A percentile compares a stretch with the other conserved stretches of the same genome.
Evolutionary conservation across 2,797 vertebrate species (phyloP).

Genomic region (Hapalemur alaotrensis): DNA sequence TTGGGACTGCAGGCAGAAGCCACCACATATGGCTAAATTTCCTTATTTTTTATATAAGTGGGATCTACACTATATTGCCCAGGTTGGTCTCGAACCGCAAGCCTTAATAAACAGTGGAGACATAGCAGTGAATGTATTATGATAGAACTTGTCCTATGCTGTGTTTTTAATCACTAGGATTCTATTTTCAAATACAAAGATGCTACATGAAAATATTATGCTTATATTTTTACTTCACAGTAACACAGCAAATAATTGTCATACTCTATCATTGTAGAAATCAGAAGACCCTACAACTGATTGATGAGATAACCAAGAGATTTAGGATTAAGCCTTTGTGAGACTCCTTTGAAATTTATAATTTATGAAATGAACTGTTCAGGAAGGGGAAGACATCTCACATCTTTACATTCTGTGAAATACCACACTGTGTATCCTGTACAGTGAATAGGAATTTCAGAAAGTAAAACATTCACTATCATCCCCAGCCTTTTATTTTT

Average conservation of each 20-base stretch:
- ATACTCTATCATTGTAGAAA: background rate
- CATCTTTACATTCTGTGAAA: background rate
- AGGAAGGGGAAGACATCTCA: background rate
- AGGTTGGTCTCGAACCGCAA: no score
- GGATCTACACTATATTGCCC: no score
- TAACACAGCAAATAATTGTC: background rate
- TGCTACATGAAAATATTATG: background rate
- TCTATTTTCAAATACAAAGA: conserved; percentile 9
- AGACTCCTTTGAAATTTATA: background rate
- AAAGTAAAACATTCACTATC: background rate
- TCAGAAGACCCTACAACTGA: background rate
- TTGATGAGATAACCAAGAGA: background rate
- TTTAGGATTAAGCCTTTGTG: background rate
- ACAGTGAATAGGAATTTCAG: background rate
- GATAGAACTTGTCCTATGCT: background rate
- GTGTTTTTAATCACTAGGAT: background rate
- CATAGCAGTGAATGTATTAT: background rate
- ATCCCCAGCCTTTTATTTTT: background rate
- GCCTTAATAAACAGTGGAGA: background rate
- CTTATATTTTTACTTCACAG: conserved; percentile 22
- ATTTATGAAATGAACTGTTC: conserved; percentile 5
- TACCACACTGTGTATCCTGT: background rate
- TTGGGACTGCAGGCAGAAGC: no score
- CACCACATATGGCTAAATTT: no score
- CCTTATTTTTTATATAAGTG: no score